Evolutionary conservation across 2,113 vertebrate species (phyloP).

Genomic region (Pteronura brasiliensis): DNA sequence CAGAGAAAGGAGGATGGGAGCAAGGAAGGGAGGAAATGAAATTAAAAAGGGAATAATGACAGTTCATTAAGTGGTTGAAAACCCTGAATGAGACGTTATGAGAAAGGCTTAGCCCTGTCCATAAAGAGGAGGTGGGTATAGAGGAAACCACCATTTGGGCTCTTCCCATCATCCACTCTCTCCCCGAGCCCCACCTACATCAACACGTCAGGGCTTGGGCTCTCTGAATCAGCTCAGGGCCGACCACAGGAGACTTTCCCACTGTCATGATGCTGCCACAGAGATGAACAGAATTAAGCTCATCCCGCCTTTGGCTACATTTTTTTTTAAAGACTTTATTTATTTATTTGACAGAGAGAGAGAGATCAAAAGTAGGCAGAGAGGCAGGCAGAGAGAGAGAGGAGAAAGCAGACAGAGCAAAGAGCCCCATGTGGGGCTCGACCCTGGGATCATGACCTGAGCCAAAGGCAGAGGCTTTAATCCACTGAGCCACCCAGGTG

Average conservation of each 20-base stretch:
- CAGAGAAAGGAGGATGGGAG: background rate
- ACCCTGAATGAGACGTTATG: background rate
- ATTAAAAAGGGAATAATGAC: background rate
- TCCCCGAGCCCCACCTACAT: background rate
- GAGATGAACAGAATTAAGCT: background rate
- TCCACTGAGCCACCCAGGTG: no score
- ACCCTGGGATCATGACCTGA: no score
- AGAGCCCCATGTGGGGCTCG: no score
- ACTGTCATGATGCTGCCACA: fast-evolving
- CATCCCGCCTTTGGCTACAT: background rate
- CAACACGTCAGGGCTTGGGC: fast-evolving
- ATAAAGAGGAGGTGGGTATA: background rate
- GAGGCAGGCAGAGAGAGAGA: no score
- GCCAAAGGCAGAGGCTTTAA: no score
- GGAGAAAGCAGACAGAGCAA: no score
- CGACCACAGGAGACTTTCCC: background rate
- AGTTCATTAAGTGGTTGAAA: background rate
- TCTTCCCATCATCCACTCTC: background rate
- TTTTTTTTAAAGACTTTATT: no score
- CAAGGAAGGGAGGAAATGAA: background rate
- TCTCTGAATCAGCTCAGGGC: background rate
- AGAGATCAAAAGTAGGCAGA: no score
- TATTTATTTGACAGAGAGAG: no score
- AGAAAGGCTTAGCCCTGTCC: no score
- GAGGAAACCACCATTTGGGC: background rate